Conservation (phyloP, 2,888 invertebrate genomes). For the Drosophila cognata region DNA sequence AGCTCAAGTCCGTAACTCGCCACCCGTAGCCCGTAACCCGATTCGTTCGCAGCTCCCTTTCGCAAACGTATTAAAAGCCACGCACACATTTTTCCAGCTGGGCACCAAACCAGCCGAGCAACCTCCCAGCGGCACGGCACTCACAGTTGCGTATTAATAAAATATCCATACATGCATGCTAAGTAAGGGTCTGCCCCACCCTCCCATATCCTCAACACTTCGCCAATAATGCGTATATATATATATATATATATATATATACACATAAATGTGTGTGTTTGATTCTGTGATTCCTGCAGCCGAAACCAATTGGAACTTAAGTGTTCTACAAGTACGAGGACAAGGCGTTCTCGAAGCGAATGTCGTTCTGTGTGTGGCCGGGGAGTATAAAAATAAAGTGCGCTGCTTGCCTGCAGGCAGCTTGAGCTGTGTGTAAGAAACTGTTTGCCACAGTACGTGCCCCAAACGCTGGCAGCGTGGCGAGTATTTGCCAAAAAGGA, state of each 20-base stretch:
- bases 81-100: conserved; percentile 62
- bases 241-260: not conserved
- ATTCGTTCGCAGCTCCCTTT: conserved; percentile 8
- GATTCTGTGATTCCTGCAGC: conserved; percentile 71
- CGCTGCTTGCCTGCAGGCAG: conserved; percentile 35
- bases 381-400: conserved; percentile 68
- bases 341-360: conserved; percentile 46
- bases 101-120: conserved; percentile 32
- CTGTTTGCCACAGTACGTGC: conserved; percentile 58
- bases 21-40: not conserved
- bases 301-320: conserved; percentile 77
- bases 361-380: conserved; percentile 17
- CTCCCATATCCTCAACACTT: not conserved
- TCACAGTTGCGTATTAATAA: conserved; percentile 76
- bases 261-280: conserved; percentile 19
- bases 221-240: not conserved
- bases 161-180: conserved; percentile 80
- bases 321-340: conserved; percentile 69
- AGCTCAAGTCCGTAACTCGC: conserved; percentile 1
- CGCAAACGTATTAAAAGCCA: conserved; percentile 72
- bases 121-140: conserved; percentile 54
- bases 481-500: conserved; percentile 36
- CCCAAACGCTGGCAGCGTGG: conserved; percentile 19
- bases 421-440: conserved; percentile 38
- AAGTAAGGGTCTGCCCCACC: conserved; percentile 67